These are phyloP conservation scores for Bothrops jararaca DNA, from an alignment of 2,113 vertebrate genomes.

Conservation along the genomic window DNA sequence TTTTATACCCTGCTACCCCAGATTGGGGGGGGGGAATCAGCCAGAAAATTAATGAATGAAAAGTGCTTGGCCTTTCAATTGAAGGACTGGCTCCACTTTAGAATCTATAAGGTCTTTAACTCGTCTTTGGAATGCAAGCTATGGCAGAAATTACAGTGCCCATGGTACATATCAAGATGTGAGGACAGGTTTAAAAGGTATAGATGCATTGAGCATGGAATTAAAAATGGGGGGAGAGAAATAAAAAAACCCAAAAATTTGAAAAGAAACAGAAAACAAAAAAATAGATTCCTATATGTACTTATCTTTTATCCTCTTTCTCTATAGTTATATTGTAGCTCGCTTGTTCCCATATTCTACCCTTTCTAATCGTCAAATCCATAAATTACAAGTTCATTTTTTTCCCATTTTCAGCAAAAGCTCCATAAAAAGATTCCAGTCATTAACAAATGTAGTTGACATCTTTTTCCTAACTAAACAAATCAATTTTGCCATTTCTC, in stretches of 20 bases:
- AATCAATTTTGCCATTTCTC: not conserved
- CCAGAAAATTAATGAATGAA: not conserved
- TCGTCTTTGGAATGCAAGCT: not conserved
- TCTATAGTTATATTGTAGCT: not conserved
- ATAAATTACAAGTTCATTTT: not conserved
- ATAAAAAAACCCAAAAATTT: not conserved
- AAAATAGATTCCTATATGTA: not conserved
- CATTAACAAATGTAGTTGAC: not conserved
- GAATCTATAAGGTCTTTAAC: not conserved
- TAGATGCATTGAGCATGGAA: not conserved
- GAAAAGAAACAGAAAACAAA: not conserved
- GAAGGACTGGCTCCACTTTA: not conserved
- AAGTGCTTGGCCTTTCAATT: not conserved
- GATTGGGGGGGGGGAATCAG: not conserved
- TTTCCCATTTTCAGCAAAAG: not conserved
- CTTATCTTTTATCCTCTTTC: not conserved
- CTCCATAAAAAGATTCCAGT: not conserved
- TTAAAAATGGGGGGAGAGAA: not conserved
- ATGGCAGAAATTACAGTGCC: not conserved
- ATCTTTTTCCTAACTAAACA: not conserved
- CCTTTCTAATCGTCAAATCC: not conserved
- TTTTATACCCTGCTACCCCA: not conserved
- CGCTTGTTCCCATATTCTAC: not conserved
- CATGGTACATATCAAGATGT: not conserved
- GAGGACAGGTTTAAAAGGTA: not conserved